Percentiles rank a stretch among this genome's conserved stretches.
These are phyloP conservation scores for Stegostoma tigrinum DNA, from an alignment of 2,113 vertebrate genomes.

Conservation along the genomic window DNA sequence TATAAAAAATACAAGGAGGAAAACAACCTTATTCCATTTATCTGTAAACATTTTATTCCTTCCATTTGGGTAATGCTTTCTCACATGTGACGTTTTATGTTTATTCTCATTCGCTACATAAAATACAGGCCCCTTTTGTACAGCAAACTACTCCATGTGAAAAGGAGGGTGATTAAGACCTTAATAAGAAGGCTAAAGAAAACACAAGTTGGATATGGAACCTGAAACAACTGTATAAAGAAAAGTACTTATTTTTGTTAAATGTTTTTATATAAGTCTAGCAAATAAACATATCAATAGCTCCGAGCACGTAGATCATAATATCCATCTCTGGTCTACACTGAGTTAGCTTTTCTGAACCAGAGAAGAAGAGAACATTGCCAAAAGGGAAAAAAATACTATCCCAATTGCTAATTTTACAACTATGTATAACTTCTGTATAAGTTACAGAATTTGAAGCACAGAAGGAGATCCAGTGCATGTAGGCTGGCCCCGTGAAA, in stretches of 20 bases:
- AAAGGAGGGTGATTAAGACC: background rate
- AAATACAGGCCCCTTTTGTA: background rate
- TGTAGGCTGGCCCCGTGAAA: background rate
- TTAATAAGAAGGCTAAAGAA: background rate
- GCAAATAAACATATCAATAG: background rate
- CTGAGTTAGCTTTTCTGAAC: background rate
- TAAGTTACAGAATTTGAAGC: no score
- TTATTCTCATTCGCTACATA: background rate
- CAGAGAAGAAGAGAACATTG: background rate
- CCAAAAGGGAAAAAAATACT: background rate
- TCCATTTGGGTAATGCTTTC: background rate
- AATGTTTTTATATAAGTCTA: background rate
- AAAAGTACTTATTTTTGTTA: background rate
- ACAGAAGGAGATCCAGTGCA: background rate
- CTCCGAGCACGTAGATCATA: background rate
- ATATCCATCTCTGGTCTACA: background rate
- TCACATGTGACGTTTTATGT: background rate
- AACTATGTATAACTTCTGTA: background rate
- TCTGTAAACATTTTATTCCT: background rate
- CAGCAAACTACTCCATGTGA: background rate
- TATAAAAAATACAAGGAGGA: slow-evolving; percentile 47
- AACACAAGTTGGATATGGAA: background rate
- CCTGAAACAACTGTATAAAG: background rate
- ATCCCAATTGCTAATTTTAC: background rate
- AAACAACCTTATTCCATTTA: slow-evolving; percentile 8